These are phyloP conservation scores for Python bivittatus DNA, from an alignment of 2,113 vertebrate genomes.

Conservation along the genomic window DNA sequence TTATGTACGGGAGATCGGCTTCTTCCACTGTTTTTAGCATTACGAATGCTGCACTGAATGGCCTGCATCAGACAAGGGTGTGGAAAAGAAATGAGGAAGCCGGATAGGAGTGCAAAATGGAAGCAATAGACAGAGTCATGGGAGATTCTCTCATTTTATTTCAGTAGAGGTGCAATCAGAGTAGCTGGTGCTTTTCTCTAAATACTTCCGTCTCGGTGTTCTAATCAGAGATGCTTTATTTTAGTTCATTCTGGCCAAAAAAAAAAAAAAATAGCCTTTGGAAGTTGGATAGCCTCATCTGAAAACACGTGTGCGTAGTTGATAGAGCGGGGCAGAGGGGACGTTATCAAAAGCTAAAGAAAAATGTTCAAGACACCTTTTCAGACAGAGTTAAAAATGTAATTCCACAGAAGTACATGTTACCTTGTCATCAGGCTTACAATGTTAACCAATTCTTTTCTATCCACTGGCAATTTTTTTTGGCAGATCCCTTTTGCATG, in stretches of 20 bases:
- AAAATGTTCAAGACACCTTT: neutral
- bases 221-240: neutral
- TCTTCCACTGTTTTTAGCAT: neutral
- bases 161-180: neutral
- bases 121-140: neutral
- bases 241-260: conserved; percentile 3
- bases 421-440: conserved; percentile 72
- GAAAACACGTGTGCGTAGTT: neutral
- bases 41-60: neutral
- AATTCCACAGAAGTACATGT: conserved; percentile 33
- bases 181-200: neutral
- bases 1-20: neutral
- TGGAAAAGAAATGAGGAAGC: neutral
- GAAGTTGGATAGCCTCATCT: neutral
- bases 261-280: neutral
- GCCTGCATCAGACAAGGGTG: neutral
- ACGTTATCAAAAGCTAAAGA: neutral
- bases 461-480: conserved; percentile 82
- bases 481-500: conserved; percentile 88
- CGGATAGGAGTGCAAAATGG: neutral
- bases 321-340: neutral
- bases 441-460: conserved; percentile 81
- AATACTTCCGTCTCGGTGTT: neutral
- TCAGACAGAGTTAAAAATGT: conserved; percentile 8
- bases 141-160: neutral